Evolutionary conservation across 2,888 invertebrate genomes (phyloP).

Genomic region (Balanococcus diminutus): DNA sequence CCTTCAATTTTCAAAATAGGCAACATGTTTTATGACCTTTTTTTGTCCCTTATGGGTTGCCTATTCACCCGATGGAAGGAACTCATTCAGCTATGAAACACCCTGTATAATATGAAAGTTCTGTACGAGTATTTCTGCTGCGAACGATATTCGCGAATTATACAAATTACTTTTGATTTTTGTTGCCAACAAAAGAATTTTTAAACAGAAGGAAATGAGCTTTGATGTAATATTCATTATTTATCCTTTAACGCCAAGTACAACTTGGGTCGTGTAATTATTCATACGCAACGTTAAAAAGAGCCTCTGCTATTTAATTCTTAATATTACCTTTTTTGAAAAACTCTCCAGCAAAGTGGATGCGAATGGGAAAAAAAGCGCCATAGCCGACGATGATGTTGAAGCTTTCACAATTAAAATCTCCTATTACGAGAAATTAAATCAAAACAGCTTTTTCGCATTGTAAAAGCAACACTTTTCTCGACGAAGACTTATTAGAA

Average conservation of each 20-base stretch:
- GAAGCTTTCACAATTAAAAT: conserved; percentile 47
- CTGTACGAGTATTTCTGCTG: background rate
- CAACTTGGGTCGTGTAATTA: conserved; percentile 22
- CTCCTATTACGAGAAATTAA: conserved; percentile 51
- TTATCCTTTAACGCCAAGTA: background rate
- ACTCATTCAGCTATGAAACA: too few species aligned
- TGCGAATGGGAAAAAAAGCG: background rate
- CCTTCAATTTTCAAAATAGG: too few species aligned
- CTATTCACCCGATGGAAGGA: too few species aligned
- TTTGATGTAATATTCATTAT: conserved; percentile 51
- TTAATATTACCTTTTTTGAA: conserved; percentile 43
- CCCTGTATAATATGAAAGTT: too few species aligned
- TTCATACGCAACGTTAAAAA: conserved; percentile 40
- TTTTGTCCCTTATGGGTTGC: too few species aligned
- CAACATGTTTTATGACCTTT: too few species aligned
- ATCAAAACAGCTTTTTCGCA: conserved; percentile 50
- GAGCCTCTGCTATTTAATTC: conserved; percentile 31
- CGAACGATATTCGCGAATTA: conserved; percentile 24
- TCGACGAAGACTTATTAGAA: conserved; percentile 44
- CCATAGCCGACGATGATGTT: background rate
- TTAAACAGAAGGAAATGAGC: conserved; percentile 34
- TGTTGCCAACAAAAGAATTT: conserved; percentile 46
- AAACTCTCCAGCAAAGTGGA: background rate
- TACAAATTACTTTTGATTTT: conserved; percentile 37
- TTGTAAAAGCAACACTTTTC: conserved; percentile 42